Percentiles rank a stretch among this genome's conserved stretches.
phyloP scores from a whole-genome alignment of 2,888 invertebrate genomes.

The Lasioglossum figueresi region DNA sequence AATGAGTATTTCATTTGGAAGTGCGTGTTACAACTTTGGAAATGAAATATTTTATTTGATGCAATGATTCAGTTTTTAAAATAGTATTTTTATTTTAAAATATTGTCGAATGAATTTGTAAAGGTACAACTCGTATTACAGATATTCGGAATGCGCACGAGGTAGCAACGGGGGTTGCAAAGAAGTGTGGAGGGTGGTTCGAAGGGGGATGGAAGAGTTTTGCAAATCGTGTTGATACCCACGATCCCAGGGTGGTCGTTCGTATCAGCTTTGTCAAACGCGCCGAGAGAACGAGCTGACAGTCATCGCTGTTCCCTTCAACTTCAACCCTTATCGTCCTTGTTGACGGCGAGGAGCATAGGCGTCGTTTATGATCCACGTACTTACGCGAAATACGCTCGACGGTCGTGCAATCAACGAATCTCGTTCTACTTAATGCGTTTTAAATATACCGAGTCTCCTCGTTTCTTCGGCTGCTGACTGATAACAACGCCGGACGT shows the following conservation, averaged over 20 bases:
- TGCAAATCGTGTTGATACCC: slow-evolving; percentile 17
- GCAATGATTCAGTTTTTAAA: too few species aligned
- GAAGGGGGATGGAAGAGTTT: neutral
- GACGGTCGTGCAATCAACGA: slow-evolving; percentile 46
- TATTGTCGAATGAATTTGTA: too few species aligned
- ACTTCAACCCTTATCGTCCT: slow-evolving; percentile 51
- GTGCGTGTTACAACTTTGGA: too few species aligned
- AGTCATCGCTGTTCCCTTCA: slow-evolving; percentile 41
- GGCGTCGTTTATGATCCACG: slow-evolving; percentile 57
- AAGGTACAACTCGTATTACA: slow-evolving; percentile 20
- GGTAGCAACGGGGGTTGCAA: neutral
- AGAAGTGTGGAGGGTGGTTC: neutral
- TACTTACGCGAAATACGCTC: slow-evolving; percentile 24
- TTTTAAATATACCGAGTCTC: slow-evolving; percentile 46
- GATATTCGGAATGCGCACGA: neutral
- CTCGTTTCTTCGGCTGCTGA: slow-evolving; percentile 16
- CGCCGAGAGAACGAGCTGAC: slow-evolving; percentile 23
- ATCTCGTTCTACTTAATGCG: slow-evolving; percentile 50
- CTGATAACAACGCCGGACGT: slow-evolving; percentile 36
- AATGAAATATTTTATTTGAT: too few species aligned
- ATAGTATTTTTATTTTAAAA: too few species aligned
- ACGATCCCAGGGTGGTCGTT: slow-evolving; percentile 29
- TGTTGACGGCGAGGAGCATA: slow-evolving; percentile 28
- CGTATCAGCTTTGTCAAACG: slow-evolving; percentile 54
- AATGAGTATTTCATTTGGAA: too few species aligned